Evolutionary conservation across 2,888 invertebrate species (phyloP).

Genomic region (Orthonychiurus folsomi): DNA sequence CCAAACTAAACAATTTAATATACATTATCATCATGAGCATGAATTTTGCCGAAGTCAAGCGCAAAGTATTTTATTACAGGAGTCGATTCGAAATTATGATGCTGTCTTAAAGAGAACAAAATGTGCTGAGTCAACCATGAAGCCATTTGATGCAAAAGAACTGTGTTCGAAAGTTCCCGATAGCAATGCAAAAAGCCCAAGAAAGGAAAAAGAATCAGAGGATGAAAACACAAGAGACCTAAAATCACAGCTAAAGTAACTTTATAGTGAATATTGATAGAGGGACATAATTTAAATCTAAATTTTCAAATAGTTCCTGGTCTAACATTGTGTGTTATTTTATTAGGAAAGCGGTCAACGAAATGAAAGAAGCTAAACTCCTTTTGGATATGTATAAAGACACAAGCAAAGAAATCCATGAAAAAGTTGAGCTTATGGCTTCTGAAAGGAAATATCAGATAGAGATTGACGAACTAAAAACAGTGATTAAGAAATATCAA

Average conservation of each 20-base stretch:
- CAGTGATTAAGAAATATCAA: constrained; percentile 74
- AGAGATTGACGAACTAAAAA: constrained; percentile 79
- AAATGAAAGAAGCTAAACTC: constrained; percentile 75
- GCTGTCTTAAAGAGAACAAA: no score
- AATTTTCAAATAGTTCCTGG: neutral
- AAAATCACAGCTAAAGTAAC: constrained; percentile 51
- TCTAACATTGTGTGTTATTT: no score
- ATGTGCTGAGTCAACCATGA: no score
- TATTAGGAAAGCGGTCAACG: neutral
- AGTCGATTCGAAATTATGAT: no score
- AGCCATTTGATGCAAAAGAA: no score
- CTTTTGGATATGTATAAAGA: constrained; percentile 94
- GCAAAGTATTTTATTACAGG: no score
- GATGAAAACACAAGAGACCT: constrained; percentile 41
- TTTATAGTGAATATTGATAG: constrained; percentile 61
- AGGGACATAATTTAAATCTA: neutral
- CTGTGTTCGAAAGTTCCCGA: no score
- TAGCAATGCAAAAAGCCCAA: no score
- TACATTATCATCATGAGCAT: no score
- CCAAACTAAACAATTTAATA: no score
- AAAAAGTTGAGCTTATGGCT: constrained; percentile 93
- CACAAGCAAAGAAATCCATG: constrained; percentile 90
- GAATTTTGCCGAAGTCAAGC: no score
- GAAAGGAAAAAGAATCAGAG: constrained; percentile 8
- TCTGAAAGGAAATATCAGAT: constrained; percentile 82